These are phyloP conservation scores for Corythornis madagascariensis DNA, from an alignment of 2,113 vertebrate species.

Conservation along the genomic window DNA sequence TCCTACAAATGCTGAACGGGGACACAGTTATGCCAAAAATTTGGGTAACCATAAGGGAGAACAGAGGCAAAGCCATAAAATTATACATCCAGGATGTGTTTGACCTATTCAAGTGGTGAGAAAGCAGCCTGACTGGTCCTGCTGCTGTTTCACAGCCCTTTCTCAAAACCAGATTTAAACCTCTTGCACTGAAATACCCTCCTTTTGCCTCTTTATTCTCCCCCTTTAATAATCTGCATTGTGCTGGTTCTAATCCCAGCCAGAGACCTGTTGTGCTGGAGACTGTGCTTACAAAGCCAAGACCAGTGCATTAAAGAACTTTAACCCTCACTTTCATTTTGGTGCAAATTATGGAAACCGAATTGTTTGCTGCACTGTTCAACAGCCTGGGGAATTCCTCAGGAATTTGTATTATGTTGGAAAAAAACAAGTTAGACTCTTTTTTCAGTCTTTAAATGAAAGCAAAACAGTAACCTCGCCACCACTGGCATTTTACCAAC, in stretches of 20 bases:
- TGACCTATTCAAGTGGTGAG: background rate
- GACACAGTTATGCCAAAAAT: background rate
- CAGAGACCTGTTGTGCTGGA: background rate
- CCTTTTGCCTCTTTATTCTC: background rate
- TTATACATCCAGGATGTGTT: background rate
- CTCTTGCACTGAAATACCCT: background rate
- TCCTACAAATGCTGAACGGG: background rate
- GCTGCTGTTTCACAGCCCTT: background rate
- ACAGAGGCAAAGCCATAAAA: background rate
- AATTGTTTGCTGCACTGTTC: background rate
- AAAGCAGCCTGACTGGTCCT: background rate
- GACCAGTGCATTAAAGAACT: background rate
- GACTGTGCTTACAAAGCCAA: background rate
- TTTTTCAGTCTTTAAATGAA: background rate
- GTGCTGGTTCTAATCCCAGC: background rate
- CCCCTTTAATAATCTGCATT: conserved; percentile 6
- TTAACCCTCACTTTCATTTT: conserved; percentile 18
- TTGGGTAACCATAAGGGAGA: background rate
- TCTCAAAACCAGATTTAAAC: background rate
- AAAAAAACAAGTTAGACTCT: background rate
- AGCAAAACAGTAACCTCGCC: background rate
- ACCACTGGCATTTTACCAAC: background rate
- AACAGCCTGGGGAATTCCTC: background rate
- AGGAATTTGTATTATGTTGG: background rate
- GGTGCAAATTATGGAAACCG: background rate